Conservation (phyloP, 2,888 invertebrate species). For the Choristoneura rosaceana region DNA sequence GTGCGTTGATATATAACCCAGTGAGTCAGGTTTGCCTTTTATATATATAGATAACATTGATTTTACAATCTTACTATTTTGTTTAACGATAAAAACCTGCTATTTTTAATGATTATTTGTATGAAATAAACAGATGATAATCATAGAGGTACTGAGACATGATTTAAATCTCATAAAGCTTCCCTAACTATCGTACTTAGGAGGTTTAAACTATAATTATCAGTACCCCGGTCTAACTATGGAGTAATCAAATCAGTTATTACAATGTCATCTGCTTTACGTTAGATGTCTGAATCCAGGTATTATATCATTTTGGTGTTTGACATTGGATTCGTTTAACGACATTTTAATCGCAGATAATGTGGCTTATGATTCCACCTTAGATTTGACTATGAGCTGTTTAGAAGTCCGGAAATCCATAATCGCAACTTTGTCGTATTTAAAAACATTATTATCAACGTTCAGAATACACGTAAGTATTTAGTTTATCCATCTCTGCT, state of each 20-base stretch:
- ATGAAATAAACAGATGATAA: too few species aligned
- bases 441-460: neutral
- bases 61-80: too few species aligned
- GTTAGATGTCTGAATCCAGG: conserved; percentile 9
- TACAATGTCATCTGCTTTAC: conserved; percentile 7
- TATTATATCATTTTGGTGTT: conserved; percentile 11
- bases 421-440: neutral
- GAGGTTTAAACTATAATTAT: neutral
- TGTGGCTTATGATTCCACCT: conserved; percentile 26
- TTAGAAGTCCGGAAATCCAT: conserved; percentile 20
- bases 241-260: conserved; percentile 1
- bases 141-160: too few species aligned
- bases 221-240: neutral
- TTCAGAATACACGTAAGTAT: neutral
- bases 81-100: too few species aligned
- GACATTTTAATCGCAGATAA: conserved; percentile 62
- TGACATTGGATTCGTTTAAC: conserved; percentile 47
- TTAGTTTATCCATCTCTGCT: neutral
- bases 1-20: too few species aligned
- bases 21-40: too few species aligned
- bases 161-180: too few species aligned
- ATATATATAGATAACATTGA: too few species aligned
- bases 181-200: neutral
- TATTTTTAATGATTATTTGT: too few species aligned
- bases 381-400: conserved; percentile 30